Percentiles rank a stretch among this genome's conserved stretches.
phyloP scores from a whole-genome alignment of 1,140 invertebrate genomes.

The Meloidogyne chitwoodi region DNA sequence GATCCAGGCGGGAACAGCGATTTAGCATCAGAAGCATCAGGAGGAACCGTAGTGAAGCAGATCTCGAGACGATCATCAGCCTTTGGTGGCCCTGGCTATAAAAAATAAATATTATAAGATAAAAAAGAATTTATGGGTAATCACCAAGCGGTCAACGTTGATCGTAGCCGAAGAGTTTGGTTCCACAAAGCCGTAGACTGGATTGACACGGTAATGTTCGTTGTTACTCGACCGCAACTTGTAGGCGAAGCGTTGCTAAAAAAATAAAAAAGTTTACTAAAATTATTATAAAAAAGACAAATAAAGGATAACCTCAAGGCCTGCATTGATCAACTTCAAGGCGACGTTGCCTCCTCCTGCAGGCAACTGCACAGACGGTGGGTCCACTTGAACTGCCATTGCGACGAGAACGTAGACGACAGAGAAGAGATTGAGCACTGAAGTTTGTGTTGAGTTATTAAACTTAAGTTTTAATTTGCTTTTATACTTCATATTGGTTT shows the following conservation, averaged over 20 bases:
- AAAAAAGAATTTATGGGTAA: no score
- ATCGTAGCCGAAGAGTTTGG: constrained; percentile 32
- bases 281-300: no score
- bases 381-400: neutral
- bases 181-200: constrained; percentile 50
- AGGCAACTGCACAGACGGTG: neutral
- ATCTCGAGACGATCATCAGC: neutral
- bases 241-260: constrained; percentile 42
- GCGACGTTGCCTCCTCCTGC: neutral
- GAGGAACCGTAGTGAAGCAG: neutral
- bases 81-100: neutral
- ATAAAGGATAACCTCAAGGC: neutral
- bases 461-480: no score
- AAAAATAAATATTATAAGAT: neutral
- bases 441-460: neutral
- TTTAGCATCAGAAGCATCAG: constrained; percentile 31
- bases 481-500: no score
- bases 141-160: constrained; percentile 39
- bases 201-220: constrained; percentile 49
- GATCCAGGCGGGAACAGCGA: neutral
- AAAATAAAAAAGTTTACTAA: neutral
- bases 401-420: neutral
- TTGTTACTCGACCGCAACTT: constrained; percentile 54
- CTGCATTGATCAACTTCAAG: neutral
- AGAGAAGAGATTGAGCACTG: neutral